Conservation (phyloP, 2,113 vertebrate species). For the Arothron firmamentum region DNA sequence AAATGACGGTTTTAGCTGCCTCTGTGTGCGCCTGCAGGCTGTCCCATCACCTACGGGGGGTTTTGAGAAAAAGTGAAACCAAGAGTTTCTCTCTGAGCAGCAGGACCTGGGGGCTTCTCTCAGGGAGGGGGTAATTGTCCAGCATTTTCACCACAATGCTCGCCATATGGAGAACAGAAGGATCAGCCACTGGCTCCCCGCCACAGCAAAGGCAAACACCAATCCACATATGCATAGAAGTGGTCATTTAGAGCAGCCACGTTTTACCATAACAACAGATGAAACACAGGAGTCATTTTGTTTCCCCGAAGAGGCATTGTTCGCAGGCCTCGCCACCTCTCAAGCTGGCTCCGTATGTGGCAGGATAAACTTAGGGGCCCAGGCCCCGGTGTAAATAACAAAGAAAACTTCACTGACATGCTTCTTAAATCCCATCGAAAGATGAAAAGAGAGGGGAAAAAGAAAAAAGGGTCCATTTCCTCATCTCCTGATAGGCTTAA, state of each 20-base stretch:
- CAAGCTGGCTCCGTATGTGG: conserved; percentile 80
- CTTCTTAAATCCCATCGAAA: conserved; percentile 74
- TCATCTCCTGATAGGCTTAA: conserved; percentile 68
- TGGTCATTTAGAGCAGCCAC: conserved; percentile 68
- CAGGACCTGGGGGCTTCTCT: conserved; percentile 68
- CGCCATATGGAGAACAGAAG: conserved; percentile 92
- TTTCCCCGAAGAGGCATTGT: conserved; percentile 68
- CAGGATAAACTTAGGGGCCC: conserved; percentile 76
- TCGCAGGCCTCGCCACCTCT: conserved; percentile 65
- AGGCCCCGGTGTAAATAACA: conserved; percentile 73
- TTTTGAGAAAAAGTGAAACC: conserved; percentile 74
- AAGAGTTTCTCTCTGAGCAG: conserved; percentile 78
- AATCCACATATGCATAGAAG: conserved; percentile 74
- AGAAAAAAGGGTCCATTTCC: conserved; percentile 67
- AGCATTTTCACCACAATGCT: conserved; percentile 83
- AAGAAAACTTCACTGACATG: conserved; percentile 74
- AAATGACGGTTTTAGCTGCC: conserved; percentile 13
- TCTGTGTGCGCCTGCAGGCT: conserved; percentile 46
- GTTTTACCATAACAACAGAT: conserved; percentile 83
- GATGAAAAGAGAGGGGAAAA: conserved; percentile 60
- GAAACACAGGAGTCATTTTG: conserved; percentile 73
- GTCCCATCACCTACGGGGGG: conserved; percentile 51
- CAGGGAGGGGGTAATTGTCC: conserved; percentile 74
- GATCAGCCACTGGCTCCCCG: conserved; percentile 74
- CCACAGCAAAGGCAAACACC: conserved; percentile 77